phyloP scores from a whole-genome alignment of 2,113 vertebrate genomes.

The Chlamydotis undulata region DNA sequence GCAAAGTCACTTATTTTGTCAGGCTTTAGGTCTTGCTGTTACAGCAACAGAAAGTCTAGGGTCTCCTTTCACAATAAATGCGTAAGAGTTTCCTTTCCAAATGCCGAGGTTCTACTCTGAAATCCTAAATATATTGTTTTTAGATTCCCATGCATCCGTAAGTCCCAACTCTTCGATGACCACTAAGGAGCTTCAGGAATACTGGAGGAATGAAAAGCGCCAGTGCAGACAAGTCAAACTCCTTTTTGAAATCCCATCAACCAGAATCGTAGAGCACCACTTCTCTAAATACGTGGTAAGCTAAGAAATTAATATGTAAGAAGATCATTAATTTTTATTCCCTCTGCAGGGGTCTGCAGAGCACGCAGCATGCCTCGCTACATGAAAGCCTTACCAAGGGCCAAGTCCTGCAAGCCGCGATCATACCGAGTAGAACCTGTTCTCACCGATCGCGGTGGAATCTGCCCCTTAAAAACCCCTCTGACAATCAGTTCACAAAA shows the following conservation, averaged over 20 bases:
- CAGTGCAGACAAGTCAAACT: conserved; percentile 76
- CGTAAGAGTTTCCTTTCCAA: background rate
- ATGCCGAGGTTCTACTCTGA: background rate
- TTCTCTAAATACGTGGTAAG: conserved; percentile 90
- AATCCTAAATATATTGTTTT: background rate
- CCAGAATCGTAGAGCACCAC: conserved; percentile 76
- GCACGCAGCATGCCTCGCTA: background rate
- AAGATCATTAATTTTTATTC: conserved; percentile 25
- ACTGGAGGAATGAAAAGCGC: conserved; percentile 81
- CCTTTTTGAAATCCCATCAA: conserved; percentile 87
- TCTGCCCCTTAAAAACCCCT: background rate
- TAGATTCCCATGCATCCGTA: conserved; percentile 27
- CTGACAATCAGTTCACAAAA: background rate
- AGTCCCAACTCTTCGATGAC: conserved; percentile 81
- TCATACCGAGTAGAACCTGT: background rate
- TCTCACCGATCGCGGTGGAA: background rate
- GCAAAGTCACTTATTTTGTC: background rate
- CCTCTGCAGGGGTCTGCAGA: background rate
- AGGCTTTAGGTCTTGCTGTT: background rate
- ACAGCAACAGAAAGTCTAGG: background rate
- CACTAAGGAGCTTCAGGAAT: conserved; percentile 90
- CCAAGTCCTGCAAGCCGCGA: background rate
- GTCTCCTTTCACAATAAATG: background rate
- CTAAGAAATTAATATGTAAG: conserved; percentile 14
- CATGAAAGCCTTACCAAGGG: background rate